A percentile compares a stretch with the other conserved stretches of the same genome.
Conservation (phyloP, 2,888 invertebrate species). For the Cheilosia impressa region DNA sequence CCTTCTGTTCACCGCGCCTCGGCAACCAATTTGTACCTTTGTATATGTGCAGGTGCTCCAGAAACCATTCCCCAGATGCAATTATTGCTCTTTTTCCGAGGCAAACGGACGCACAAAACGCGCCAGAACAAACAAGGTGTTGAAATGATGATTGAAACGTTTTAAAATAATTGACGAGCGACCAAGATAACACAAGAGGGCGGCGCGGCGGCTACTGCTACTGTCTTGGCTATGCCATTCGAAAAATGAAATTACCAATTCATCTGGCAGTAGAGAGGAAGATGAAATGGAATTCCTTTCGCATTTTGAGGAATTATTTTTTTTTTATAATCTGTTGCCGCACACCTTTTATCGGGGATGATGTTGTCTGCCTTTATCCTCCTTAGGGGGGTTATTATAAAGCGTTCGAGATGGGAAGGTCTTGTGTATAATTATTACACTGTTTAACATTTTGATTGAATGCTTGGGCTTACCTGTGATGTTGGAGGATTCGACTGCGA, state of each 20-base stretch:
- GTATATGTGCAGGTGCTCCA: conserved; percentile 59
- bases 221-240: conserved; percentile 64
- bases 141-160: conserved; percentile 72
- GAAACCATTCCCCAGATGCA: conserved; percentile 47
- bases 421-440: conserved; percentile 49
- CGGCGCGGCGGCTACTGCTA: conserved; percentile 44
- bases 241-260: conserved; percentile 62
- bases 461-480: conserved; percentile 82
- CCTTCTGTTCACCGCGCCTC: conserved; percentile 15
- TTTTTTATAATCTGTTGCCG: conserved; percentile 14
- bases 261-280: conserved; percentile 29
- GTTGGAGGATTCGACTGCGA: conserved; percentile 83
- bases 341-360: conserved; percentile 57
- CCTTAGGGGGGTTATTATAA: conserved; percentile 11
- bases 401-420: conserved; percentile 25
- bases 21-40: conserved; percentile 4
- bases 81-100: conserved; percentile 44
- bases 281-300: conserved; percentile 33
- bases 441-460: conserved; percentile 48
- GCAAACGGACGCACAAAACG: conserved; percentile 40
- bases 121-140: conserved; percentile 67
- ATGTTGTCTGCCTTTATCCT: conserved; percentile 46
- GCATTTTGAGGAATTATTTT: background rate
- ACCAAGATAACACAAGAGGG: conserved; percentile 46
- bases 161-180: conserved; percentile 72